Percentiles rank a stretch among this genome's conserved stretches.
Conservation (phyloP, 2,113 vertebrate species). For the Hymenochirus boettgeri region DNA sequence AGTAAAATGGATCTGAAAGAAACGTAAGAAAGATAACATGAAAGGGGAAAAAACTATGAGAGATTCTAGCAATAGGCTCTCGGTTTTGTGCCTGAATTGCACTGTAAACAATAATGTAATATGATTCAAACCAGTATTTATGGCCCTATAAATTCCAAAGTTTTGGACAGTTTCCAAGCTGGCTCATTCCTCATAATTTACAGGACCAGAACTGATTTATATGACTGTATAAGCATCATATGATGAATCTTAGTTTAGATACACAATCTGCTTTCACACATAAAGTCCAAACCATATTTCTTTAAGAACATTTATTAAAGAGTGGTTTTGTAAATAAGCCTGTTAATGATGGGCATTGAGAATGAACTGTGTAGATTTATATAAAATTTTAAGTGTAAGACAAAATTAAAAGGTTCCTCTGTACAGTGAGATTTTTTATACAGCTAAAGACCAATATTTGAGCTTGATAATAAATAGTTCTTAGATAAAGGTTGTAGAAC, state of each 20-base stretch:
- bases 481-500: conserved; percentile 19
- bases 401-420: not conserved
- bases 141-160: conserved; percentile 39
- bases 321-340: not conserved
- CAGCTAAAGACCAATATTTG: conserved; percentile 6
- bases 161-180: conserved; percentile 37
- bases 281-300: conserved; percentile 9
- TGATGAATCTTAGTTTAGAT: conserved; percentile 34
- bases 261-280: conserved; percentile 36
- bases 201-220: conserved; percentile 41
- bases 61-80: no score
- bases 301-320: no score
- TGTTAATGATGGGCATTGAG: not conserved
- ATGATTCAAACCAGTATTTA: conserved; percentile 42
- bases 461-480: conserved; percentile 15
- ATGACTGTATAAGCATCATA: conserved; percentile 30
- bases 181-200: conserved; percentile 32
- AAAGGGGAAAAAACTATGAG: no score
- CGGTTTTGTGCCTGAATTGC: conserved; percentile 20
- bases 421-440: not conserved
- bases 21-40: no score
- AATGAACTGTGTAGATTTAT: not conserved
- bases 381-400: not conserved
- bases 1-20: no score
- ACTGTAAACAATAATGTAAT: conserved; percentile 41